Evolutionary conservation across 2,888 invertebrate species (phyloP).

Genomic region (Tolmerus cingulatus): DNA sequence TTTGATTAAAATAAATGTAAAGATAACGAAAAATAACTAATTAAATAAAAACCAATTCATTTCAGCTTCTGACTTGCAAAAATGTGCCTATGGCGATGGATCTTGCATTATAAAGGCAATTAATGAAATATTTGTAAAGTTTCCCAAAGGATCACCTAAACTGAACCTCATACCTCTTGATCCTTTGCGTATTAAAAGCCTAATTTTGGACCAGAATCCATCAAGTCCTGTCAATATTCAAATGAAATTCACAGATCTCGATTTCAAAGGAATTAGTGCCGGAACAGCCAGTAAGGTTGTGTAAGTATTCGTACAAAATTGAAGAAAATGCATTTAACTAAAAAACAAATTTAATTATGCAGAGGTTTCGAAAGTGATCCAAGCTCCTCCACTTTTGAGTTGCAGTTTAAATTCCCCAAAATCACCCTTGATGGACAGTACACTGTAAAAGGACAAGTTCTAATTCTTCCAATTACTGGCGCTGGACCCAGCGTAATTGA

Average conservation of each 20-base stretch:
- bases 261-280: conserved; percentile 54
- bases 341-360: neutral
- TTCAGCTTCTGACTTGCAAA: conserved; percentile 46
- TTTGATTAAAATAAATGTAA: too few relatives aligned
- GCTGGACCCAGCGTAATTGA: conserved; percentile 53
- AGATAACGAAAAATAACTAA: neutral
- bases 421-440: conserved; percentile 56
- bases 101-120: conserved; percentile 46
- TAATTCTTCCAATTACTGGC: conserved; percentile 58
- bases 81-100: conserved; percentile 47
- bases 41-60: neutral
- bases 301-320: conserved; percentile 51
- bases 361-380: conserved; percentile 54
- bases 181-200: conserved; percentile 56
- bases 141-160: conserved; percentile 53
- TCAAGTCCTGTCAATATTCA: conserved; percentile 59
- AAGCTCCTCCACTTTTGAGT: conserved; percentile 49
- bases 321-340: neutral
- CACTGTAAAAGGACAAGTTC: conserved; percentile 54
- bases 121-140: conserved; percentile 5
- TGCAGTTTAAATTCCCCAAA: conserved; percentile 53
- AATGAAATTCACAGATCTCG: conserved; percentile 55
- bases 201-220: conserved; percentile 55
- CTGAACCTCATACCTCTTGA: conserved; percentile 56
- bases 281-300: conserved; percentile 49